A percentile compares a stretch with the other conserved stretches of the same genome.
Conservation (phyloP, 2,888 invertebrate genomes). For the Phytoseiulus persimilis region DNA sequence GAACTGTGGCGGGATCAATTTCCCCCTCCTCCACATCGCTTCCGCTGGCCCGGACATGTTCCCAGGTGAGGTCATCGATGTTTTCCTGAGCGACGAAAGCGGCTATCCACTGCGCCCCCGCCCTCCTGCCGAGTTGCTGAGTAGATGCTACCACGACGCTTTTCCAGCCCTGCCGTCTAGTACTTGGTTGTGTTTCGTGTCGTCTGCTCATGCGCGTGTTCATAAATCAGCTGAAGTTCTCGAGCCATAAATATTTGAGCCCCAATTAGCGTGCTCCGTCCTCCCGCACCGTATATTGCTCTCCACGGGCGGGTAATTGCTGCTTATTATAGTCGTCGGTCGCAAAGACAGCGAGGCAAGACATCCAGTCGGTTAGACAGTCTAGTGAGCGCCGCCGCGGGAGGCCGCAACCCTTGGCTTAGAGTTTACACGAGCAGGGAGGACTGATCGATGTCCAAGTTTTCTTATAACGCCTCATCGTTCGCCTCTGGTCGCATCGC, state of each 20-base stretch:
- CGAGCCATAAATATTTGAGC: slow-evolving; percentile 37
- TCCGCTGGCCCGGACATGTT: too few species aligned
- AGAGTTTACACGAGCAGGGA: neutral
- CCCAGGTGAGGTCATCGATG: too few species aligned
- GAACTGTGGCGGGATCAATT: too few species aligned
- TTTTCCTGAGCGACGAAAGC: too few species aligned
- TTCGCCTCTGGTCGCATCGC: neutral
- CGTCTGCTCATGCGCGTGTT: neutral
- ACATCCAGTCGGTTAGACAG: neutral
- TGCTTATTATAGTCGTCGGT: neutral
- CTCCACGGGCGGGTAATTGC: neutral
- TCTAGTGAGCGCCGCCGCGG: neutral
- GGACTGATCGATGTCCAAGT: neutral
- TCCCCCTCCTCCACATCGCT: too few species aligned
- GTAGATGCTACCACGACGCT: too few species aligned
- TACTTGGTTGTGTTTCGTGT: neutral
- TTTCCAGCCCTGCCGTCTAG: neutral
- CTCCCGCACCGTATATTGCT: neutral
- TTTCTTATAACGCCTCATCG: neutral
- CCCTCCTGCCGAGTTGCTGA: too few species aligned
- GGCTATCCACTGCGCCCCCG: too few species aligned
- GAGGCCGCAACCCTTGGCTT: neutral
- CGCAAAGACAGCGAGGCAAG: neutral
- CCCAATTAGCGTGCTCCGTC: neutral
- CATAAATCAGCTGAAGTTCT: neutral